These are phyloP conservation scores for Sebastes taczanowskii DNA, from an alignment of 2,797 vertebrate species.

Conservation along the genomic window DNA sequence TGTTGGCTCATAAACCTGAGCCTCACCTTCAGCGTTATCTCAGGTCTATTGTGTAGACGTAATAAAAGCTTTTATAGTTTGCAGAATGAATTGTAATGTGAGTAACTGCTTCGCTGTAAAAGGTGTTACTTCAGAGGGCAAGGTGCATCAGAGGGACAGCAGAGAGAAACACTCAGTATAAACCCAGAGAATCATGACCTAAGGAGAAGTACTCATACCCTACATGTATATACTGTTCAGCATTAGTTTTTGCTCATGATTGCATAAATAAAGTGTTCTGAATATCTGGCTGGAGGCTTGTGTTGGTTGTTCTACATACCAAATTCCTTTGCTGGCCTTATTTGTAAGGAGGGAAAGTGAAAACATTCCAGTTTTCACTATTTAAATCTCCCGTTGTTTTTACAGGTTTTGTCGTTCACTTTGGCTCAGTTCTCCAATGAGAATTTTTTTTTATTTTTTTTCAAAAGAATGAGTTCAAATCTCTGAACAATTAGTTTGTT, in stretches of 20 bases:
- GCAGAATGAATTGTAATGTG: background rate
- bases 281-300: background rate
- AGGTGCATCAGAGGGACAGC: background rate
- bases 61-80: background rate
- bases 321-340: background rate
- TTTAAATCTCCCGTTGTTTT: background rate
- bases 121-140: background rate
- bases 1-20: background rate
- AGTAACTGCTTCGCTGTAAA: background rate
- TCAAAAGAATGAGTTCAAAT: no score
- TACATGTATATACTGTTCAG: background rate
- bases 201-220: background rate
- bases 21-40: background rate
- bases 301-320: background rate
- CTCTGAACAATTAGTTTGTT: no score
- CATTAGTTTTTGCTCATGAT: background rate
- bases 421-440: no score
- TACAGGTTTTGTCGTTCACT: no score
- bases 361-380: background rate
- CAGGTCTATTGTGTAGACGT: background rate
- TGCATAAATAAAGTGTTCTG: background rate
- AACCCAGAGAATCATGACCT: background rate
- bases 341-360: background rate
- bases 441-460: fast-evolving
- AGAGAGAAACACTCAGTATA: background rate